phyloP scores from a whole-genome alignment of 2,888 invertebrate species.

The Melanargia galathea region DNA sequence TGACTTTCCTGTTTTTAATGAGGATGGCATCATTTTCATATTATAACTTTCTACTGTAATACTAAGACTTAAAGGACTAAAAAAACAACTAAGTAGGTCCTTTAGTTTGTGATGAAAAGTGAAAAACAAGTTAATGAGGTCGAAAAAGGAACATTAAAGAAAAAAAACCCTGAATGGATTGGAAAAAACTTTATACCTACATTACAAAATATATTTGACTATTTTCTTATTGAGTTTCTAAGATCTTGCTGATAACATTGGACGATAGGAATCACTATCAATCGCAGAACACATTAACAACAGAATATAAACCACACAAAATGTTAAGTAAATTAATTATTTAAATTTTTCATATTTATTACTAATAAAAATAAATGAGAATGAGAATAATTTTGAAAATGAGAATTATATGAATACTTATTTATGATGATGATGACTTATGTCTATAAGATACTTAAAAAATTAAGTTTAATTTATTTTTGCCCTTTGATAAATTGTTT shows the following conservation, averaged over 20 bases:
- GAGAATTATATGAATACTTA: neutral
- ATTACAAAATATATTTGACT: neutral
- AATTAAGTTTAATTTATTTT: no score
- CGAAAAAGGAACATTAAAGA: neutral
- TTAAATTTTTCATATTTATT: neutral
- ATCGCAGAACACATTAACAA: no score
- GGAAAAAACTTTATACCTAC: neutral
- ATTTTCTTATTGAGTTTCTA: slow-evolving; percentile 14
- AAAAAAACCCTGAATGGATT: neutral
- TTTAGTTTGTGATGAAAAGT: neutral
- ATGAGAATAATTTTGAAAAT: neutral
- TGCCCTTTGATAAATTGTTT: no score
- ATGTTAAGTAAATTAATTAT: no score
- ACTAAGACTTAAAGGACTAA: neutral
- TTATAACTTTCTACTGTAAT: neutral
- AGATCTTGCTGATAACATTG: neutral
- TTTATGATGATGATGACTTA: neutral
- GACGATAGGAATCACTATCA: no score
- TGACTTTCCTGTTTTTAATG: slow-evolving; percentile 48
- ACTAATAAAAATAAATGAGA: neutral
- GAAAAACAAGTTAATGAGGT: neutral
- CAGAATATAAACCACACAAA: no score
- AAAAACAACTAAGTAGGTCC: neutral
- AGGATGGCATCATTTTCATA: neutral
- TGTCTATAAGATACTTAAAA: neutral